Conservation (phyloP, 1,140 invertebrate genomes). For the Ooceraea biroi region DNA sequence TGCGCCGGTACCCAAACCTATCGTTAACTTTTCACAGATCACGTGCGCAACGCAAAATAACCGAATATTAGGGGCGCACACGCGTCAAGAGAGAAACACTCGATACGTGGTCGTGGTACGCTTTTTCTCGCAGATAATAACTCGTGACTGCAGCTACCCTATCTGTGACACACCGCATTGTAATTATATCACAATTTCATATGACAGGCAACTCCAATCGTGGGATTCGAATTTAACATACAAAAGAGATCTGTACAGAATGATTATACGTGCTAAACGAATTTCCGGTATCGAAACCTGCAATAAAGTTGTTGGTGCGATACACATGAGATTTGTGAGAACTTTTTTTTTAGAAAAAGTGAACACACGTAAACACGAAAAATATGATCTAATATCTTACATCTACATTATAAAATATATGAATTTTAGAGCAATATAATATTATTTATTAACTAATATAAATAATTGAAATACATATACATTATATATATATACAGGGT, state of each 20-base stretch:
- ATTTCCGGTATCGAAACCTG: constrained; percentile 34
- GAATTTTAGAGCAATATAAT: too few relatives aligned
- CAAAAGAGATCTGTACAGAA: constrained; percentile 18
- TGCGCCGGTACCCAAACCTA: constrained; percentile 68
- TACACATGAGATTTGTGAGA: constrained; percentile 28
- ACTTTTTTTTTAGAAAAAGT: not conserved
- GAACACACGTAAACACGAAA: not conserved
- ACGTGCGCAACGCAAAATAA: constrained; percentile 79
- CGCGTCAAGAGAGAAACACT: constrained; percentile 47
- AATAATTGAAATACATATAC: too few relatives aligned
- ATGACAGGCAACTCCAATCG: constrained; percentile 20
- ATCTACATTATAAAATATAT: not conserved
- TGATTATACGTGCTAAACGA: constrained; percentile 36
- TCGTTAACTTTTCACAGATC: constrained; percentile 82
- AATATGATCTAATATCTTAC: not conserved
- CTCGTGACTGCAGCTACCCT: not conserved
- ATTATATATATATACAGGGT: too few relatives aligned
- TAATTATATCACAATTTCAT: constrained; percentile 28
- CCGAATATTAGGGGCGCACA: constrained; percentile 75
- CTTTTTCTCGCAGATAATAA: constrained; percentile 79
- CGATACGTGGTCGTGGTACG: constrained; percentile 53
- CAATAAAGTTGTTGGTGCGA: constrained; percentile 43
- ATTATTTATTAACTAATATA: too few relatives aligned
- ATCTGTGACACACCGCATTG: constrained; percentile 23
- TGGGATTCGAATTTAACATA: constrained; percentile 51